Conservation (phyloP, 2,888 invertebrate species). For the Aethes cnicana region DNA sequence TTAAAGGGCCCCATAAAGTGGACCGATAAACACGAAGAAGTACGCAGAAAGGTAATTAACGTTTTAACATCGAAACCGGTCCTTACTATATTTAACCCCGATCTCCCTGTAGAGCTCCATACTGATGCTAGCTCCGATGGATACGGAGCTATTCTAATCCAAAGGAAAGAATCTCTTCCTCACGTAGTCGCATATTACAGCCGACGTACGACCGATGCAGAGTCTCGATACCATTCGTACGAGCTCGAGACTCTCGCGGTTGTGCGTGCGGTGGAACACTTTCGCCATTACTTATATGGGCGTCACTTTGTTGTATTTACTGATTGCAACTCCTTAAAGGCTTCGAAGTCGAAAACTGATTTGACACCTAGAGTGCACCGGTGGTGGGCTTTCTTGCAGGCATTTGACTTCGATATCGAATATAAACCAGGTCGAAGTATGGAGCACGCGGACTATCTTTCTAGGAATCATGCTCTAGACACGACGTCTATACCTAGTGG, state of each 20-base stretch:
- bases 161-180: background rate
- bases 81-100: background rate
- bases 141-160: constrained; percentile 6
- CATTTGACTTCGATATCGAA: constrained; percentile 33
- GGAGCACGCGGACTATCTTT: constrained; percentile 30
- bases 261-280: constrained; percentile 30
- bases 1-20: constrained; percentile 4
- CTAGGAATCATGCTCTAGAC: background rate
- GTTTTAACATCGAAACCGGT: background rate
- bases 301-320: constrained; percentile 30
- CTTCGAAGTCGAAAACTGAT: constrained; percentile 31
- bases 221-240: constrained; percentile 26
- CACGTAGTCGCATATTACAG: constrained; percentile 1
- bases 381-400: constrained; percentile 37
- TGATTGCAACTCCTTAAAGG: constrained; percentile 35
- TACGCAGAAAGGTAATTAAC: background rate
- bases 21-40: background rate
- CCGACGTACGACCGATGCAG: background rate
- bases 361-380: constrained; percentile 33
- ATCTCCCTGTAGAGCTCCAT: background rate
- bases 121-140: constrained; percentile 7
- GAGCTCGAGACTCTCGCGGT: constrained; percentile 29
- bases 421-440: constrained; percentile 35
- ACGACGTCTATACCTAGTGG: too few species aligned
- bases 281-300: constrained; percentile 33